Evolutionary conservation across 2,888 invertebrate species (phyloP).

Genomic region (Serrognathus titanus): DNA sequence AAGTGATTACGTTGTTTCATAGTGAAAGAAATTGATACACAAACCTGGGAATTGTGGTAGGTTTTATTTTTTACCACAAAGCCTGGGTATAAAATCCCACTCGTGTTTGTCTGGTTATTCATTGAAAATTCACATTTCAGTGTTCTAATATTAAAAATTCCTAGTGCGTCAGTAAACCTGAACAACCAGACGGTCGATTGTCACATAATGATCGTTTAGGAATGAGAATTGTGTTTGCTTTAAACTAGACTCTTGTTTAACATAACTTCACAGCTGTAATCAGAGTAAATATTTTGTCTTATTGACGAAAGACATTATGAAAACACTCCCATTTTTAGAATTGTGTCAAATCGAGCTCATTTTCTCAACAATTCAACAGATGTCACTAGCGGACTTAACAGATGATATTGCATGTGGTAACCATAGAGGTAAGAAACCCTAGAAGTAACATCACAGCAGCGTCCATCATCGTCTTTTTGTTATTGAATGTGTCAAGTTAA

Average conservation of each 20-base stretch:
- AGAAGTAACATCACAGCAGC: too few relatives aligned
- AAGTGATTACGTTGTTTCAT: background rate
- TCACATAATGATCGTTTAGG: constrained; percentile 13
- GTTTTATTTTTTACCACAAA: constrained; percentile 39
- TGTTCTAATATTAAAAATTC: background rate
- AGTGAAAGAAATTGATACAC: background rate
- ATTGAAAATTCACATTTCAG: constrained; percentile 31
- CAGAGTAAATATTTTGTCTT: too few relatives aligned
- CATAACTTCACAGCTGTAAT: background rate
- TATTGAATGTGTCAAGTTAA: too few relatives aligned
- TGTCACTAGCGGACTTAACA: too few relatives aligned
- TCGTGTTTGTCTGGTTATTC: constrained; percentile 33
- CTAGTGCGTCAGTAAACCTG: background rate
- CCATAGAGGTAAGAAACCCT: too few relatives aligned
- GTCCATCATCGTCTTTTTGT: too few relatives aligned
- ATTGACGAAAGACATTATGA: too few relatives aligned
- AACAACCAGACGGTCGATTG: constrained; percentile 3
- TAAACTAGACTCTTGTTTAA: background rate
- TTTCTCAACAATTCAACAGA: too few relatives aligned
- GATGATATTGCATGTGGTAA: too few relatives aligned
- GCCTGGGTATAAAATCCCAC: constrained; percentile 29
- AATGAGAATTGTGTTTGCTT: background rate
- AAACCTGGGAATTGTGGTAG: constrained; percentile 31
- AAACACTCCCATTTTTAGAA: too few relatives aligned
- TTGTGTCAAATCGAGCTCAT: too few relatives aligned